Evolutionary conservation across 1,140 invertebrate genomes (phyloP), one percentile per base, ranked within the genome.

Genomic region (Pseudomyrmex dendroicus): DNA sequence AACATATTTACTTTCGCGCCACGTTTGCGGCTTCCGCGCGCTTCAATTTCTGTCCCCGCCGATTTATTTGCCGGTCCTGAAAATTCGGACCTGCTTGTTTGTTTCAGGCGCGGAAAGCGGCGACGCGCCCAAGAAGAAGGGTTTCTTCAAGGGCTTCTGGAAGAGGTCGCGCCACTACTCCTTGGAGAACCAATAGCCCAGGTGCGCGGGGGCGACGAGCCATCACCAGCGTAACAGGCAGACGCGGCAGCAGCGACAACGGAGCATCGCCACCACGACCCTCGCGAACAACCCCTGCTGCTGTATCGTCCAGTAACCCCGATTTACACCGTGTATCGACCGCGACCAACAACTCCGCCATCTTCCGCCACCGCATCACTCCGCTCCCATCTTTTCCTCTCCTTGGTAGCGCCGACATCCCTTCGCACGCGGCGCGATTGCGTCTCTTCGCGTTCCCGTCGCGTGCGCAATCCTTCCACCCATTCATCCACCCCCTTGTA

Each of bases 121-220:
- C 90, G 93, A 96, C 94, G 87, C 95, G 86, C 96, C 97, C 74
- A 97, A 97, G 93, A 97, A 97, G 92, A 97, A 97, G 92, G 96
- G 97, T 68, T 97, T 98, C 91, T 98, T 97, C 94, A 97, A 97
- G 94, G 97, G 95, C 91, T 96, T 97, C 83, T 98, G 97, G 97
- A 97, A 97, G 93, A 95, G 96, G 78, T 97, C 97, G 70, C 96
- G 97, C 70, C 97, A 97, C 91, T 97, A 97, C 92, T 97, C 97
- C 35, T 93, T 97, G 92, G 97, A 98, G 93, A 97, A 97, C 91
- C 96, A 96, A 95, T 95, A 95, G 94, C 93, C 91, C 92, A 95
- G 92, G 92, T 91, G 92, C 91, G 91, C 91, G 87, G 93, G 92
- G 89, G 93, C 94, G 90, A 93, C 93, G 89, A 93, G 93, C 68